Conservation (phyloP, 2,113 vertebrate genomes). For the Piliocolobus tephrosceles region DNA sequence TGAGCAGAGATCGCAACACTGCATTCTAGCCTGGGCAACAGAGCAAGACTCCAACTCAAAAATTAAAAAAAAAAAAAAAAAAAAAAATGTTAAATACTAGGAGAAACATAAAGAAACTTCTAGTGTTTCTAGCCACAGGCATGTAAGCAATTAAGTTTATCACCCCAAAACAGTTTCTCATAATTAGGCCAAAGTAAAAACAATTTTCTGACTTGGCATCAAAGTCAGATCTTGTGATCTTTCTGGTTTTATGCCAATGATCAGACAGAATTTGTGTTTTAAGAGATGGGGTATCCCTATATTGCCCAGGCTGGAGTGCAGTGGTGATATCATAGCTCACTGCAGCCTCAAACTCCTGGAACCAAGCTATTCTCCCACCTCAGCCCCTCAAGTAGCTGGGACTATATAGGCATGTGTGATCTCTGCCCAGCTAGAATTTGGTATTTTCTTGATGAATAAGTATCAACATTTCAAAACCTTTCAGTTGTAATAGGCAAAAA, state of each 20-base stretch:
- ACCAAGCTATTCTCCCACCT: background rate
- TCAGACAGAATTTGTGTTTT: background rate
- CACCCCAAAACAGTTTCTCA: conserved; percentile 4
- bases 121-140: conserved; percentile 6
- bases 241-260: conserved; percentile 30
- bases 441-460: conserved; percentile 4
- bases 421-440: background rate
- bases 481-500: background rate
- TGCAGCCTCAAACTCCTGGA: background rate
- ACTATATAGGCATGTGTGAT: background rate
- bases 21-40: no score
- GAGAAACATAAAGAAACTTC: conserved; percentile 37
- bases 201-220: background rate
- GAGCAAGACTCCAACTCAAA: no score
- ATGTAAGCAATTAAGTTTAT: conserved; percentile 19
- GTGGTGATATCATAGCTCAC: background rate
- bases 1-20: no score
- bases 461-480: conserved; percentile 8
- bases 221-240: background rate
- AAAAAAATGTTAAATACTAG: background rate
- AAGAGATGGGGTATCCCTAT: background rate
- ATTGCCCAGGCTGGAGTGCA: background rate
- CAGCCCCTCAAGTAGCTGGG: background rate
- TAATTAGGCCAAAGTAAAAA: conserved; percentile 34
- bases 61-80: background rate